Conservation (phyloP, 2,113 vertebrate genomes). For the Phylloscopus whistleri region DNA sequence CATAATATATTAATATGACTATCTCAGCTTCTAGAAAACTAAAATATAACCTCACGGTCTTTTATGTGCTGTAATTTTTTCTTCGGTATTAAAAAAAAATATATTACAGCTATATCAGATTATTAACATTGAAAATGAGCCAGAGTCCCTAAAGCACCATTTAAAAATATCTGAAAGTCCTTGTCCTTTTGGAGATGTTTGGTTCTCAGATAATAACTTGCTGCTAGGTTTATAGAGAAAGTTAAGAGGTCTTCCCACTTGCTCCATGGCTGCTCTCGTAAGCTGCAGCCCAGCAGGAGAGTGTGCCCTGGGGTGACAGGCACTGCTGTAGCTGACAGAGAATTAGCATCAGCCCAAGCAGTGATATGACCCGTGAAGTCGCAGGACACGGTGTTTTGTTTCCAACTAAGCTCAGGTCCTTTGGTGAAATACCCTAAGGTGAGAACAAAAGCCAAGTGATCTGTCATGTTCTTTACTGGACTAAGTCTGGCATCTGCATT, state of each 20-base stretch:
- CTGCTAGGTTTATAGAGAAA: neutral
- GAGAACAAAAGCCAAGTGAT: neutral
- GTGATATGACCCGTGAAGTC: neutral
- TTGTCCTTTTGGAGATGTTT: neutral
- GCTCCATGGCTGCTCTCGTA: neutral
- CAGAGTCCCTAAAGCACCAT: neutral
- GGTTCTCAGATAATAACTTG: neutral
- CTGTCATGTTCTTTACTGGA: neutral
- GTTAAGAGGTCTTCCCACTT: neutral
- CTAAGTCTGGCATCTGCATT: neutral
- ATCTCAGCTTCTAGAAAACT: neutral
- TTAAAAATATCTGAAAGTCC: neutral
- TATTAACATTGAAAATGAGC: conserved; percentile 23
- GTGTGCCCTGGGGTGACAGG: neutral
- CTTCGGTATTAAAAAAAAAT: neutral
- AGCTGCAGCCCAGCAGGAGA: neutral
- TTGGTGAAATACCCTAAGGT: neutral
- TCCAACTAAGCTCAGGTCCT: neutral
- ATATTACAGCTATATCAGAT: neutral
- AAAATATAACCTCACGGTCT: neutral
- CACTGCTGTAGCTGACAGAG: neutral
- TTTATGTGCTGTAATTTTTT: neutral
- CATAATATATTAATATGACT: neutral
- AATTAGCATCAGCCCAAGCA: neutral
- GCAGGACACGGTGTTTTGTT: neutral